Base-by-base conservation (phyloP, 2,888 invertebrate genomes). In the Drosophila neonasuta region DNA sequence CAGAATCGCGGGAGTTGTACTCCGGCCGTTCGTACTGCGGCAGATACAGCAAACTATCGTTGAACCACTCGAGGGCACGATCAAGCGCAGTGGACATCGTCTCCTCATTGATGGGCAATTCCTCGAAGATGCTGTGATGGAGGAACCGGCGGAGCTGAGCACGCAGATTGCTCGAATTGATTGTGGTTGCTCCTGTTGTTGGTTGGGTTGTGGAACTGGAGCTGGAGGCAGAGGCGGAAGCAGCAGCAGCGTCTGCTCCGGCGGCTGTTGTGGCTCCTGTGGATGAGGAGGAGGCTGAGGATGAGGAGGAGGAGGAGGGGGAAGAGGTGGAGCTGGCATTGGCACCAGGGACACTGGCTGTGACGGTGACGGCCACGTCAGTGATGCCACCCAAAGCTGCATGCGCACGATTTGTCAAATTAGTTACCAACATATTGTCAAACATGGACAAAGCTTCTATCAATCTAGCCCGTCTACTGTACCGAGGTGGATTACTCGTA, bases 1-100 rank as follows among this genome's bases (percentile, higher is more conserved):
- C 86, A 0, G 91, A 91, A 59, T 89, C 89, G 3, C 89, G 82
- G 3, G 90, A 87, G 80, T 91, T 89, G 67, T 89, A 90, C 54
- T 89, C 87, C 13, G 88, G 86, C 9, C 78, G 79, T 63, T 91
- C 91, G 68, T 89, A 90, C 44, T 89, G 90, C 10, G 89, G 89
- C 74, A 91, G 65, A 73, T 82, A 89, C 46, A 87, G 61, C 5
- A 90, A 73, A 61, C 77, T 79, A 17, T 88, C 86, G 44, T 68
- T 79, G 9, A 91, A 80, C 87, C 89, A 89, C n/a, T 79, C 76
- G 54, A 91, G 68, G 2, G 88, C 89, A 15, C 86, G 86, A 34
- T 82, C 79, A 8, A 91, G 79, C 13, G 89, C 90, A 11, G 63
- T 57, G 10, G 80, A 76, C 66, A 88, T 89, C 29, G 88, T 88